Evolutionary conservation across 1,140 invertebrate species (phyloP).

Genomic region (Melipona quadrifasciata): DNA sequence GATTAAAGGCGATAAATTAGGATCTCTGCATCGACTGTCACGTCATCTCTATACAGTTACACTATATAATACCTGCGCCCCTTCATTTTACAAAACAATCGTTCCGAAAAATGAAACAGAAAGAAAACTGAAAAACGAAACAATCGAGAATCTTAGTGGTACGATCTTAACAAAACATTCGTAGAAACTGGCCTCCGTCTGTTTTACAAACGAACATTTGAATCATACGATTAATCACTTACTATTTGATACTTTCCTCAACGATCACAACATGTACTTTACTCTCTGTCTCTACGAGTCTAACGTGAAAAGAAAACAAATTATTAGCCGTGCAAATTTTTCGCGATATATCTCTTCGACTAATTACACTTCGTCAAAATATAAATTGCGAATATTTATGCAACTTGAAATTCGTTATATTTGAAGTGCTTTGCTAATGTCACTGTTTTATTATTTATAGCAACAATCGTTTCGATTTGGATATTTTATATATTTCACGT

Average conservation of each 20-base stretch:
- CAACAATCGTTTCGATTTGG: no score
- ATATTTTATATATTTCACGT: no score
- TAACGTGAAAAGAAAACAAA: not conserved
- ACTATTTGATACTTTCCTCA: not conserved
- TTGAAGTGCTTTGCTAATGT: no score
- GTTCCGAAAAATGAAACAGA: no score
- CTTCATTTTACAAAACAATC: not conserved
- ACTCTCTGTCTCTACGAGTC: not conserved
- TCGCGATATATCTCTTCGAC: not conserved
- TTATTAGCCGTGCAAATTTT: not conserved
- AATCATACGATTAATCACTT: not conserved
- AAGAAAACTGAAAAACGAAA: not conserved
- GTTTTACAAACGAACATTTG: constrained; percentile 2
- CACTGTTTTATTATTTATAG: no score
- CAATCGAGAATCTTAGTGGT: not conserved
- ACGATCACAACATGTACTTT: not conserved
- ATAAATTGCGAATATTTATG: not conserved
- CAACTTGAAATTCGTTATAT: no score
- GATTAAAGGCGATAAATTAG: constrained; percentile 52
- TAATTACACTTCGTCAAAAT: not conserved
- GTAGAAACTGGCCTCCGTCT: not conserved
- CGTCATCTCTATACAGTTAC: constrained; percentile 26
- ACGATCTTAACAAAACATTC: not conserved
- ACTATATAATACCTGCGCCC: not conserved
- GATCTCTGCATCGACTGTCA: constrained; percentile 36